Conservation (phyloP, 2,888 invertebrate genomes). For the Nudaria mundana region DNA sequence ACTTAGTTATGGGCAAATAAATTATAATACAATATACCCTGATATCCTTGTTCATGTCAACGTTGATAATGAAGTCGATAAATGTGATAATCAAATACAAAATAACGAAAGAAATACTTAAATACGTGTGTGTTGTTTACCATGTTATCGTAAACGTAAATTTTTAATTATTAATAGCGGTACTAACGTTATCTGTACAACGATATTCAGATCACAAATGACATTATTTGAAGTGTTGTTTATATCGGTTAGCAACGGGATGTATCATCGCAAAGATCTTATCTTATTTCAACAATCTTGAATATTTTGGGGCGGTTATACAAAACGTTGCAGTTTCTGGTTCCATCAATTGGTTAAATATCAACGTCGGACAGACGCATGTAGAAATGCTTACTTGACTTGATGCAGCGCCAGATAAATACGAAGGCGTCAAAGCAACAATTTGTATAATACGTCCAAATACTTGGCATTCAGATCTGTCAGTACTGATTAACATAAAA, state of each 20-base stretch:
- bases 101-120: too few species aligned
- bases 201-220: constrained; percentile 8
- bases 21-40: too few species aligned
- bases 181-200: too few species aligned
- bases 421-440: constrained; percentile 60
- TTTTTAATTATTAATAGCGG: too few species aligned
- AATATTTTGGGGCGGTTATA: constrained; percentile 41
- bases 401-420: constrained; percentile 55
- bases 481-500: constrained; percentile 44
- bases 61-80: too few species aligned
- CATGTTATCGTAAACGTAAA: too few species aligned
- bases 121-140: too few species aligned
- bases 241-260: constrained; percentile 24
- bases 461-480: constrained; percentile 55
- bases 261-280: constrained; percentile 33
- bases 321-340: constrained; percentile 30
- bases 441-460: constrained; percentile 66
- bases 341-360: constrained; percentile 45
- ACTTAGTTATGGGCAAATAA: constrained; percentile 19
- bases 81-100: too few species aligned
- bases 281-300: constrained; percentile 35
- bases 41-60: too few species aligned
- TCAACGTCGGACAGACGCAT: constrained; percentile 29
- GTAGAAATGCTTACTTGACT: constrained; percentile 49
- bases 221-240: constrained; percentile 22